A percentile compares a stretch with the other conserved stretches of the same genome.
Evolutionary conservation across 2,888 invertebrate species (phyloP).

Genomic region (Leucoma salicis): DNA sequence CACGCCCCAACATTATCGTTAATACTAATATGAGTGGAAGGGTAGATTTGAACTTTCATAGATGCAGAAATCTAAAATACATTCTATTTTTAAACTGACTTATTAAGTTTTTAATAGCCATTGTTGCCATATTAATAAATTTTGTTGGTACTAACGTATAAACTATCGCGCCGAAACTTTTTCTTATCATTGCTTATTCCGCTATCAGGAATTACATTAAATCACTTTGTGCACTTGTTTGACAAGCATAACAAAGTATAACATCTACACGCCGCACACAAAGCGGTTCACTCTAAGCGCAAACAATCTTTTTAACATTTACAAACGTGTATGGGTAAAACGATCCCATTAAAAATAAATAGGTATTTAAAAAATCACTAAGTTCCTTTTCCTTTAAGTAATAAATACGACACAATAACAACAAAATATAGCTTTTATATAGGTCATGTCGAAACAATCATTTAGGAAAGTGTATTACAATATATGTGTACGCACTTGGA

Average conservation of each 20-base stretch:
- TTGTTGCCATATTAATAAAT: conserved; percentile 5
- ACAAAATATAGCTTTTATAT: conserved; percentile 54
- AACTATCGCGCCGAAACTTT: conserved; percentile 29
- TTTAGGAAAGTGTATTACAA: conserved; percentile 27
- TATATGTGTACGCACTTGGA: conserved; percentile 18
- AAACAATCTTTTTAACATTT: conserved; percentile 33
- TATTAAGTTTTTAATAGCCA: conserved; percentile 9
- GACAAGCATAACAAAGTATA: conserved; percentile 72
- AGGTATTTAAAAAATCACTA: conserved; percentile 67
- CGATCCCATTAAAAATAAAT: conserved; percentile 74
- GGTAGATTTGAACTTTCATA: conserved; percentile 30
- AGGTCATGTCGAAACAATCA: conserved; percentile 37
- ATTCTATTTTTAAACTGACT: conserved; percentile 11
- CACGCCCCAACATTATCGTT: conserved; percentile 26
- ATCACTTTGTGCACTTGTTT: conserved; percentile 75
- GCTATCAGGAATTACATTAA: conserved; percentile 50
- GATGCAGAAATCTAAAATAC: conserved; percentile 11
- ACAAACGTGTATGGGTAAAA: conserved; percentile 43
- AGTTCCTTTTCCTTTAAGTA: conserved; percentile 52
- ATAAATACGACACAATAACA: conserved; percentile 72
- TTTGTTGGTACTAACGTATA: neutral
- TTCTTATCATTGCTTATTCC: conserved; percentile 59
- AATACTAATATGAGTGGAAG: conserved; percentile 23
- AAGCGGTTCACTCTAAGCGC: conserved; percentile 33
- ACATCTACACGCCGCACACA: conserved; percentile 38